These are phyloP conservation scores for Drosophila pectinifera DNA, from an alignment of 1,140 invertebrate genomes.

Conservation along the genomic window DNA sequence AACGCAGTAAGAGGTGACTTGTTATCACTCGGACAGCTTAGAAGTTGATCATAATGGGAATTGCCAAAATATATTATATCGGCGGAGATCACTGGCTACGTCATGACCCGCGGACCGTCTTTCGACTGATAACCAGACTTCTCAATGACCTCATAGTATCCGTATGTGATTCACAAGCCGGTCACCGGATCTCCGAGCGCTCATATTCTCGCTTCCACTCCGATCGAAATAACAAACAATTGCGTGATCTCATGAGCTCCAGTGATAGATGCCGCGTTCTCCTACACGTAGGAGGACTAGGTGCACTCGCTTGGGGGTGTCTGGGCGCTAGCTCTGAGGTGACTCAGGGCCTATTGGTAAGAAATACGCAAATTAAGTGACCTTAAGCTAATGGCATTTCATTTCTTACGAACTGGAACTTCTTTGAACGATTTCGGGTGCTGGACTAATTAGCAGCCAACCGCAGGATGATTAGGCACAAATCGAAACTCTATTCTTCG, in stretches of 20 bases:
- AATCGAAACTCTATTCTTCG: neutral
- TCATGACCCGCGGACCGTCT: slow-evolving; percentile 37
- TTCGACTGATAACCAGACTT: slow-evolving; percentile 31
- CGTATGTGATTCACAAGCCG: slow-evolving; percentile 56
- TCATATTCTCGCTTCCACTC: slow-evolving; percentile 34
- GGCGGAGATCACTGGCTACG: slow-evolving; percentile 28
- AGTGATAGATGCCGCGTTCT: slow-evolving; percentile 21
- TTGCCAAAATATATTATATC: slow-evolving; percentile 20
- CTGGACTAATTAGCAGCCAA: slow-evolving; percentile 29
- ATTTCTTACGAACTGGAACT: slow-evolving; percentile 2
- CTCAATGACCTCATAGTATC: slow-evolving; percentile 60
- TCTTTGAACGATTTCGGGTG: slow-evolving; percentile 9
- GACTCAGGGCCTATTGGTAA: slow-evolving; percentile 63
- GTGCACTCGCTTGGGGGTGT: slow-evolving; percentile 35
- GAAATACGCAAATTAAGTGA: slow-evolving; percentile 55
- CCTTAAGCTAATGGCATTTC: slow-evolving; percentile 29
- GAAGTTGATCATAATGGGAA: slow-evolving; percentile 24
- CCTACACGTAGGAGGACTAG: neutral
- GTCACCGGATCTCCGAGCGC: slow-evolving; percentile 10
- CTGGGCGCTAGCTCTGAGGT: slow-evolving; percentile 22
- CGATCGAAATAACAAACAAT: slow-evolving; percentile 55
- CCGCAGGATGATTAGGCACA: slow-evolving; percentile 34
- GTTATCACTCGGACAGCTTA: slow-evolving; percentile 38
- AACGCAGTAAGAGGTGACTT: neutral
- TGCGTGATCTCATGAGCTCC: slow-evolving; percentile 53